phyloP scores from a whole-genome alignment of 1,140 invertebrate species.

The Protaetia brevitarsis region DNA sequence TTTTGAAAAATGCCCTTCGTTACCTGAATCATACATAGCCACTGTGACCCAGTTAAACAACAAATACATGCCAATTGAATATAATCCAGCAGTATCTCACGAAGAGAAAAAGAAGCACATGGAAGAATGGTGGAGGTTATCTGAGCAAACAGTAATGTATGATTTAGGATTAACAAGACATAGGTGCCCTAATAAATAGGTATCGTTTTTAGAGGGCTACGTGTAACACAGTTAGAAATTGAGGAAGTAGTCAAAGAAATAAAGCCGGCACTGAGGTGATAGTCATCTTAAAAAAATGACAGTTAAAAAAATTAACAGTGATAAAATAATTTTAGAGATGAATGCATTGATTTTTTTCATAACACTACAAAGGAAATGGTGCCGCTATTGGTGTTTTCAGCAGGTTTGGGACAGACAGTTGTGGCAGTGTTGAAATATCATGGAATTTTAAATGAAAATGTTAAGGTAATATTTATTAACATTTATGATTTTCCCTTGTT shows the following conservation, averaged over 20 bases:
- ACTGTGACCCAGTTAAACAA: constrained; percentile 57
- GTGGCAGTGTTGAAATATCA: constrained; percentile 70
- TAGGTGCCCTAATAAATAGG: background rate
- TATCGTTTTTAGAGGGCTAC: constrained; percentile 56
- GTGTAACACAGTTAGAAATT: constrained; percentile 61
- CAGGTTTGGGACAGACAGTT: constrained; percentile 86
- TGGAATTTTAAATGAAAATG: constrained; percentile 68
- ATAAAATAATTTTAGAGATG: constrained; percentile 60
- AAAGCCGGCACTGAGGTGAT: constrained; percentile 43
- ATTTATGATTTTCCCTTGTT: no score
- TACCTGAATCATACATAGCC: constrained; percentile 62
- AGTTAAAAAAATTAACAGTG: constrained; percentile 29
- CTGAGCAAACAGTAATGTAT: constrained; percentile 63
- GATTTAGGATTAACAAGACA: constrained; percentile 18
- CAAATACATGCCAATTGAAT: constrained; percentile 85
- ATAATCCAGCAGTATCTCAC: constrained; percentile 68
- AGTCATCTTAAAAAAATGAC: constrained; percentile 37
- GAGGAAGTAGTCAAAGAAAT: constrained; percentile 51
- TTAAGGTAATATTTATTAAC: constrained; percentile 63
- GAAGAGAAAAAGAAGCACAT: constrained; percentile 78
- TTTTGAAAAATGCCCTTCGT: constrained; percentile 66
- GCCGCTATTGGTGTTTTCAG: constrained; percentile 89
- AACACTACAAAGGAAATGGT: constrained; percentile 63
- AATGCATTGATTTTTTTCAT: constrained; percentile 69
- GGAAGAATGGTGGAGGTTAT: constrained; percentile 82